Percentiles rank a stretch among this genome's conserved stretches.
Conservation (phyloP, 1,140 invertebrate genomes). For the Drosophila pachea region DNA sequence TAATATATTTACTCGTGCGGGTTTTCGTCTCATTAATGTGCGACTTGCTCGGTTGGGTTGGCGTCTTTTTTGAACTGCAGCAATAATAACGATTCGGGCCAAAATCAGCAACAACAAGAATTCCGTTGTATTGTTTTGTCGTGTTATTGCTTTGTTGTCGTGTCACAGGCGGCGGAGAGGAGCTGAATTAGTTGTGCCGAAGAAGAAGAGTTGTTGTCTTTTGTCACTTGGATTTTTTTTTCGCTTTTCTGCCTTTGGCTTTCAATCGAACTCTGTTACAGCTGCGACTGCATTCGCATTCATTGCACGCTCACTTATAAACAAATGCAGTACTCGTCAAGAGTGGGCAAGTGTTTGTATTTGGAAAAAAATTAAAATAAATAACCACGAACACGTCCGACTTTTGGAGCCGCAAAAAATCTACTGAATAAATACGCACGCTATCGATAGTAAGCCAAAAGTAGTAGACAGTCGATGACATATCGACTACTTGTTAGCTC, state of each 20-base stretch:
- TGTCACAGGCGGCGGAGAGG: slow-evolving; percentile 6
- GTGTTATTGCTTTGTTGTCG: slow-evolving; percentile 16
- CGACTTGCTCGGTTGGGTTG: neutral
- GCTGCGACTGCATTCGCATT: slow-evolving; percentile 18
- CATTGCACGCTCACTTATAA: slow-evolving; percentile 29
- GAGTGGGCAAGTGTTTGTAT: slow-evolving; percentile 43
- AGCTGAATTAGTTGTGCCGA: slow-evolving; percentile 3
- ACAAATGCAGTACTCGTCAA: slow-evolving; percentile 46
- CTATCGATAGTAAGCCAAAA: slow-evolving; percentile 36
- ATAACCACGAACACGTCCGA: slow-evolving; percentile 50
- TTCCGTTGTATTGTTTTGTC: slow-evolving; percentile 11
- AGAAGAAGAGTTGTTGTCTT: slow-evolving; percentile 42
- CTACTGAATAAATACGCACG: slow-evolving; percentile 41
- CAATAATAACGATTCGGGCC: slow-evolving; percentile 9
- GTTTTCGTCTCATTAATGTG: slow-evolving; percentile 19
- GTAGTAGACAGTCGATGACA: slow-evolving; percentile 3
- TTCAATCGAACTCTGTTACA: slow-evolving; percentile 11
- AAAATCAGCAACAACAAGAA: slow-evolving; percentile 23
- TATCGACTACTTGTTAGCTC: slow-evolving; percentile 39
- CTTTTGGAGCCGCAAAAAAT: slow-evolving; percentile 45
- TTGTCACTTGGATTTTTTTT: slow-evolving; percentile 22
- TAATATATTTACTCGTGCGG: slow-evolving; percentile 29
- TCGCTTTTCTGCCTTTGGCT: neutral
- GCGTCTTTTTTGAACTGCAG: neutral
- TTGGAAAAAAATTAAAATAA: slow-evolving; percentile 50